These are phyloP conservation scores for Hiodon tergisus DNA, from an alignment of 2,113 vertebrate genomes.

Conservation along the genomic window DNA sequence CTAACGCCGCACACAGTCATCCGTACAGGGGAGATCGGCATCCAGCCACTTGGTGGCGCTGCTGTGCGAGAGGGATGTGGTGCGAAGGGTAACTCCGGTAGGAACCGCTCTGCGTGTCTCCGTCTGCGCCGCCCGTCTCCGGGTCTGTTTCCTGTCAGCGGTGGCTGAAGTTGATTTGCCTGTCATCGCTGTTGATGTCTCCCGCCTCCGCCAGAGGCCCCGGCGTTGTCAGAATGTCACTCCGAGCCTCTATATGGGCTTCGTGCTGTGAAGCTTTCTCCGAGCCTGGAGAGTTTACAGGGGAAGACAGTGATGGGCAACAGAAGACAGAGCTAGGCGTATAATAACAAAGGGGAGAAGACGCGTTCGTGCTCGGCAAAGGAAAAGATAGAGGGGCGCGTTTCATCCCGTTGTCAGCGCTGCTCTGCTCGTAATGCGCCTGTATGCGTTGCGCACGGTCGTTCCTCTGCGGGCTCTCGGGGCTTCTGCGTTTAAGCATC, in stretches of 20 bases:
- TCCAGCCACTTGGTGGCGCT: no score
- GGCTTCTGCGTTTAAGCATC: no score
- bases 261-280: background rate
- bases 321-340: background rate
- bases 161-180: background rate
- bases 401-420: no score
- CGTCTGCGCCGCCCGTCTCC: background rate
- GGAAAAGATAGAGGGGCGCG: background rate
- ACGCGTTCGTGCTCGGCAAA: background rate
- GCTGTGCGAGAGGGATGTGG: no score
- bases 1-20: background rate
- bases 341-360: background rate
- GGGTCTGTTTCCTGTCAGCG: background rate
- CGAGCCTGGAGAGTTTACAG: background rate
- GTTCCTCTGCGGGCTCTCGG: no score
- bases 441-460: no score
- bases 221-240: background rate
- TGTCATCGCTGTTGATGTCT: background rate
- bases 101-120: background rate
- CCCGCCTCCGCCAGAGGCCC: background rate
- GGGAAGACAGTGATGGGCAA: background rate
- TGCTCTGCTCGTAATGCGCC: no score
- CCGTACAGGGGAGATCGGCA: no score
- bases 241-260: background rate
- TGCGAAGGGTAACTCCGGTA: background rate